Percentiles rank a stretch among this genome's conserved stretches.
Conservation (phyloP, 2,113 vertebrate species). For the Buteo buteo region DNA sequence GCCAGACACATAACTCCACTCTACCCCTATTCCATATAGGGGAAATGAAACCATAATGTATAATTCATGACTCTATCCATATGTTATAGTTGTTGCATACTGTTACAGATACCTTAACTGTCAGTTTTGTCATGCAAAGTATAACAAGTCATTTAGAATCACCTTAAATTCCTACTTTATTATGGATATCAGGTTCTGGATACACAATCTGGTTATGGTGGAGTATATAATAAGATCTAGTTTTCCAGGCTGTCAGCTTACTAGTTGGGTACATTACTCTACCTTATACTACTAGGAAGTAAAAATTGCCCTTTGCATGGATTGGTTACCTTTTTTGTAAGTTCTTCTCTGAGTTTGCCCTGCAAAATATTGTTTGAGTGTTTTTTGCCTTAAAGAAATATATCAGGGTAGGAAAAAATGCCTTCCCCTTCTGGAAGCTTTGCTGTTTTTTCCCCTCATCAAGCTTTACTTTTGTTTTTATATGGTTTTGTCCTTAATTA, state of each 20-base stretch:
- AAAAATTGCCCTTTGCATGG: neutral
- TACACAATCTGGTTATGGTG: neutral
- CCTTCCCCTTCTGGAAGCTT: neutral
- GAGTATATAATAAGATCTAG: neutral
- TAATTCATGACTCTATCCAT: neutral
- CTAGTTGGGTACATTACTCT: neutral
- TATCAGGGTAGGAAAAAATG: neutral
- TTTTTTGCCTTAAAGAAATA: neutral
- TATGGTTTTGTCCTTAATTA: conserved; percentile 62
- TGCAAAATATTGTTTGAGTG: neutral
- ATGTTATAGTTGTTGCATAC: neutral
- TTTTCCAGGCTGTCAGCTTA: conserved; percentile 6
- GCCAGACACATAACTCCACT: neutral
- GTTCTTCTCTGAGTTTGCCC: neutral
- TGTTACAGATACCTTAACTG: neutral
- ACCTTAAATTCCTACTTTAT: neutral
- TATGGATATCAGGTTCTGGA: neutral
- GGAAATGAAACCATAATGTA: neutral
- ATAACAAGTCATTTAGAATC: neutral
- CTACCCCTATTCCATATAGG: neutral
- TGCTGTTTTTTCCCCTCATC: neutral
- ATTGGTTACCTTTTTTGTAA: neutral
- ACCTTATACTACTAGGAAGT: neutral
- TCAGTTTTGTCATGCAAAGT: neutral
- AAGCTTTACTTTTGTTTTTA: conserved; percentile 44